Conservation (phyloP, 2,113 vertebrate genomes). For the Grammomys dolichurus region DNA sequence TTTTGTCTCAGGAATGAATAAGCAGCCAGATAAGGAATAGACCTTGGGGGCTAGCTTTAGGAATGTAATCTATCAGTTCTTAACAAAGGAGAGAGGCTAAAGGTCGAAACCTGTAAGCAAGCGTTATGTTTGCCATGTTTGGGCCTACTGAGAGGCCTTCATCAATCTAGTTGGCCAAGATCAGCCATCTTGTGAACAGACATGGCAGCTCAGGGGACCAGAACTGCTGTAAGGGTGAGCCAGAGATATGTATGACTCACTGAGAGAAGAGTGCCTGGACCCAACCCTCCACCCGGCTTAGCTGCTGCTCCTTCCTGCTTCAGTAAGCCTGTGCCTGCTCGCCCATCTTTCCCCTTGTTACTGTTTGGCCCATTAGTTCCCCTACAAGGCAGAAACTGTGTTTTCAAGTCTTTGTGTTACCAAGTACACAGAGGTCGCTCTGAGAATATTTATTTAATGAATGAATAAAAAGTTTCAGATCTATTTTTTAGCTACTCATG, state of each 20-base stretch:
- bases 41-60: background rate
- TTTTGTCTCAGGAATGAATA: background rate
- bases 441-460: background rate
- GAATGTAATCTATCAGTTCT: background rate
- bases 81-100: background rate
- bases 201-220: background rate
- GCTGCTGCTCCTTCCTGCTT: background rate
- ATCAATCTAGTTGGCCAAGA: background rate
- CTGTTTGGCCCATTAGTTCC: background rate
- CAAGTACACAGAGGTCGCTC: background rate
- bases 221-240: too few relatives aligned
- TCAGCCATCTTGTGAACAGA: background rate
- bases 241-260: too few relatives aligned
- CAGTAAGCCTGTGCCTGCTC: background rate
- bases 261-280: background rate
- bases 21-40: background rate
- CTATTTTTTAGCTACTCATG: background rate
- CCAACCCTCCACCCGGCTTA: background rate
- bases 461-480: background rate
- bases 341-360: background rate
- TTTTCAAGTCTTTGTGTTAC: background rate
- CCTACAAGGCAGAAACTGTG: background rate
- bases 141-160: background rate
- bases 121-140: background rate
- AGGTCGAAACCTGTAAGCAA: background rate